A percentile compares a stretch with the other conserved stretches of the same genome.
Evolutionary conservation across 2,888 invertebrate genomes (phyloP).

Genomic region (Mimumesa dahlbomi): DNA sequence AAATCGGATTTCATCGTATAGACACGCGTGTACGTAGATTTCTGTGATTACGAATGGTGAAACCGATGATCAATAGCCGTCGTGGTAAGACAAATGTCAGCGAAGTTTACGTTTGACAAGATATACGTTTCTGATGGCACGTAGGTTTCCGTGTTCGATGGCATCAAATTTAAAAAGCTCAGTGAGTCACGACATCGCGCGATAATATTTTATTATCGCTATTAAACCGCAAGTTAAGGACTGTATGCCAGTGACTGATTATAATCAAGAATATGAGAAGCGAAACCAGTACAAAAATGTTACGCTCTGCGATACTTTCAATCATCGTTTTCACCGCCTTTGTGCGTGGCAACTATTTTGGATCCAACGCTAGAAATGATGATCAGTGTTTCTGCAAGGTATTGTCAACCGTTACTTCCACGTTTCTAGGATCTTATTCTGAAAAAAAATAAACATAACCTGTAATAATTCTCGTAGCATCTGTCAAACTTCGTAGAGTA

Average conservation of each 20-base stretch:
- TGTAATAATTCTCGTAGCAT: no score
- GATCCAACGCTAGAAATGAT: constrained; percentile 61
- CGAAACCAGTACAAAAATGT: constrained; percentile 47
- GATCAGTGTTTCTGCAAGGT: constrained; percentile 77
- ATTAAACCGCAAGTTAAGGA: constrained; percentile 13
- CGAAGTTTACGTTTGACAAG: constrained; percentile 64
- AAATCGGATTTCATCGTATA: no score
- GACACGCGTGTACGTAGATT: neutral
- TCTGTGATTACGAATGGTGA: neutral
- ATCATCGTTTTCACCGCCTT: constrained; percentile 37
- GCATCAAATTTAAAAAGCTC: constrained; percentile 19
- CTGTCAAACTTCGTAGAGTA: no score
- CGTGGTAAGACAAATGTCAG: constrained; percentile 16
- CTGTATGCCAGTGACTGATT: constrained; percentile 25
- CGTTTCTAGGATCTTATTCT: constrained; percentile 1
- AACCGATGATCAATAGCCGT: constrained; percentile 9
- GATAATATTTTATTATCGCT: constrained; percentile 19
- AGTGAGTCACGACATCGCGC: constrained; percentile 3
- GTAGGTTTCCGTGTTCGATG: constrained; percentile 29
- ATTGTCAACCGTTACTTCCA: constrained; percentile 23
- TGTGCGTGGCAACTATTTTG: constrained; percentile 68
- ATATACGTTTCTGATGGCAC: constrained; percentile 38
- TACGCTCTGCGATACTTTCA: constrained; percentile 34
- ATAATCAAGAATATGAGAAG: constrained; percentile 27
- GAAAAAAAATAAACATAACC: constrained; percentile 30